Evolutionary conservation across 2,888 invertebrate genomes (phyloP).

Genomic region (Erebia epiphron): DNA sequence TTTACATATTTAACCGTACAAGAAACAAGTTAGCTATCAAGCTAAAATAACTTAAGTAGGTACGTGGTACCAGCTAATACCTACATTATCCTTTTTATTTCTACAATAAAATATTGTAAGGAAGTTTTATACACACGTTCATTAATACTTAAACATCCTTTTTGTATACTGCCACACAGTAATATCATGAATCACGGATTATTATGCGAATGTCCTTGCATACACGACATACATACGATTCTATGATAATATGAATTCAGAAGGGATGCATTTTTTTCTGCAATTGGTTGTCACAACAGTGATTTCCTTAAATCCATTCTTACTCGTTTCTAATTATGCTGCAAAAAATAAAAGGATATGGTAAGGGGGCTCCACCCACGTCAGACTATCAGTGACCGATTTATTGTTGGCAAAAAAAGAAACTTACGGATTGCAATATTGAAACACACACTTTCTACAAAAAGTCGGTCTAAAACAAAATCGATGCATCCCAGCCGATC

Average conservation of each 20-base stretch:
- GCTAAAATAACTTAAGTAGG: constrained; percentile 6
- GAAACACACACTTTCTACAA: too few species aligned
- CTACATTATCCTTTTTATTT: neutral
- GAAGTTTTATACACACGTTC: neutral
- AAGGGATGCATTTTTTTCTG: too few species aligned
- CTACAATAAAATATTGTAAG: neutral
- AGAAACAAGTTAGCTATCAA: constrained; percentile 1
- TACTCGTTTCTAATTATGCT: constrained; percentile 1
- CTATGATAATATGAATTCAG: too few species aligned
- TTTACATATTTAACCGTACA: constrained; percentile 9
- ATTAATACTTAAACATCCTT: neutral
- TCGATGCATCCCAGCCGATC: too few species aligned
- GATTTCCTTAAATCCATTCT: neutral
- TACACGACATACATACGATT: too few species aligned
- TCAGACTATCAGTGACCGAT: too few species aligned
- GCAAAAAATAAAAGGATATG: neutral
- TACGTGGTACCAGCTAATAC: neutral
- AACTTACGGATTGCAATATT: too few species aligned
- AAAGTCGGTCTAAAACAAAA: too few species aligned
- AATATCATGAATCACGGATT: too few species aligned
- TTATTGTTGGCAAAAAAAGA: too few species aligned
- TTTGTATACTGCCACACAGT: too few species aligned
- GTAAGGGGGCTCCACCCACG: neutral
- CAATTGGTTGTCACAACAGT: neutral
- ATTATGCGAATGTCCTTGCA: too few species aligned